Conservation (phyloP, 1,140 invertebrate species). For the Penaeus vannamei region DNA sequence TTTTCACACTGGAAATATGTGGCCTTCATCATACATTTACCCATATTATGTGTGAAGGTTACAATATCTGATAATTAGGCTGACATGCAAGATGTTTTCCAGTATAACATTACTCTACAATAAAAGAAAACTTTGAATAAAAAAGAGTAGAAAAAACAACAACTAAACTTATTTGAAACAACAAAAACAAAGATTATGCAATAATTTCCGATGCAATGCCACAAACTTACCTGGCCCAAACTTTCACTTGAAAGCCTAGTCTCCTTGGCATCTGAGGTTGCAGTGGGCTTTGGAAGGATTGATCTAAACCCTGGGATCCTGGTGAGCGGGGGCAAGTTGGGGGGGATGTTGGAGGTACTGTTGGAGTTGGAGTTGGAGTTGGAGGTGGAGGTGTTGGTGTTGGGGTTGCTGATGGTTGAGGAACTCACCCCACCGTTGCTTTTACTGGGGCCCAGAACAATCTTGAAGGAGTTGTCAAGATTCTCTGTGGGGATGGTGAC, state of each 20-base stretch:
- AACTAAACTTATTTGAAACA: background rate
- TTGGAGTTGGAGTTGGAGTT: constrained; percentile 40
- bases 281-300: constrained; percentile 59
- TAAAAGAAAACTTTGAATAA: no score
- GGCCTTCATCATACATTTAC: no score
- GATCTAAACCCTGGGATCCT: constrained; percentile 58
- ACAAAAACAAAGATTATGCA: constrained; percentile 6
- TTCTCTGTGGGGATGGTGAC: constrained; percentile 65
- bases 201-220: background rate
- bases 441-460: constrained; percentile 59
- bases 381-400: constrained; percentile 42
- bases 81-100: no score
- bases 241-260: constrained; percentile 29
- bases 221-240: constrained; percentile 54
- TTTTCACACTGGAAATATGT: no score
- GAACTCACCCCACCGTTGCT: constrained; percentile 60
- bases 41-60: no score
- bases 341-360: constrained; percentile 44
- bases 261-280: constrained; percentile 24
- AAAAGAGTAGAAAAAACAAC: no score
- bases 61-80: no score
- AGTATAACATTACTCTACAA: no score
- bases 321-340: constrained; percentile 55
- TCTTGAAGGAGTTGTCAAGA: constrained; percentile 68
- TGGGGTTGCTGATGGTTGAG: constrained; percentile 44